phyloP scores from a whole-genome alignment of 2,888 invertebrate genomes.

The Dasypolia templi region DNA sequence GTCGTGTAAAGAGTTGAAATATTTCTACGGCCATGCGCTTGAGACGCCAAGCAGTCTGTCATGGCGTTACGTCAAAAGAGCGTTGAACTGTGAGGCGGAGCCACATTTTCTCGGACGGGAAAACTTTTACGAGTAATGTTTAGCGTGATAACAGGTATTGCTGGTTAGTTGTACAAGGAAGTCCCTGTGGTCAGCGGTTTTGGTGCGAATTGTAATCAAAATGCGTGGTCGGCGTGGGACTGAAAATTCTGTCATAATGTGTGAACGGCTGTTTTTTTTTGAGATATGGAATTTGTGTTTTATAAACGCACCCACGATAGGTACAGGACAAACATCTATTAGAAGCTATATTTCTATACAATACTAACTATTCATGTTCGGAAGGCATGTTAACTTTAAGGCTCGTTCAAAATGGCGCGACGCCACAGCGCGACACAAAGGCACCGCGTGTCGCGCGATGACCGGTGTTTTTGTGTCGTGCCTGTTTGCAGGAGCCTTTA shows the following conservation, averaged over 20 bases:
- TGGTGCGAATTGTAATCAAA: neutral
- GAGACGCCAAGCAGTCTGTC: slow-evolving; percentile 65
- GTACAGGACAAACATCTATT: no score
- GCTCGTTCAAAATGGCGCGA: no score
- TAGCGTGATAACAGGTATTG: slow-evolving; percentile 28
- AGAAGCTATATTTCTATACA: no score
- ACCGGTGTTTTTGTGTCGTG: no score
- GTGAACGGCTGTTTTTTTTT: neutral
- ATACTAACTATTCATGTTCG: neutral
- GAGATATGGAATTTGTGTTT: neutral
- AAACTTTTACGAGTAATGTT: slow-evolving; percentile 37
- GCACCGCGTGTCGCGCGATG: no score
- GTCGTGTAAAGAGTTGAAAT: slow-evolving; percentile 51
- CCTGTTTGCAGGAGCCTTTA: no score
- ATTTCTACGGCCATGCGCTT: slow-evolving; percentile 49
- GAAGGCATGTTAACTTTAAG: neutral
- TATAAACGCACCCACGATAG: neutral
- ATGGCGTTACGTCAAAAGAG: slow-evolving; percentile 57
- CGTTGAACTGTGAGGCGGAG: slow-evolving; percentile 47
- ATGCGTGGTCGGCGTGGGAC: slow-evolving; percentile 18
- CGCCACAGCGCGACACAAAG: no score
- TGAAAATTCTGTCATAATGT: neutral
- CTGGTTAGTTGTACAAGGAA: slow-evolving; percentile 24
- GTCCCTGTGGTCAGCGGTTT: slow-evolving; percentile 25
- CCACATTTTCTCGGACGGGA: slow-evolving; percentile 50